Base-by-base conservation (phyloP, 2,797 vertebrate genomes). In the Silurus aristotelis region DNA sequence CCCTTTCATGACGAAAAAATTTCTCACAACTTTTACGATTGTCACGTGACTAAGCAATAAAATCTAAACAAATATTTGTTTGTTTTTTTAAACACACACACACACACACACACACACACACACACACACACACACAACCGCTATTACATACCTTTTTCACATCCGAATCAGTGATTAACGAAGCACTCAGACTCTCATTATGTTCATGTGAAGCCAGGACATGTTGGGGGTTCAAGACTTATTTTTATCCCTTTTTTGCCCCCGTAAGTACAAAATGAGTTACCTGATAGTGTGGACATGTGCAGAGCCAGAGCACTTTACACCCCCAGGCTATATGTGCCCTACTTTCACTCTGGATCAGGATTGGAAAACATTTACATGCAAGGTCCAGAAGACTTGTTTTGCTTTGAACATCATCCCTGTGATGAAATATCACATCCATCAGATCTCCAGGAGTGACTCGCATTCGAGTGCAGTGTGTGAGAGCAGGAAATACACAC, bases 281-380 rank as follows among this genome's bases (percentile, higher is more conserved):
- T 93, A 96, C 92, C 90, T 94, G 95, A 96, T 95, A 94, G 92
- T 90, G 88, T 48, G 63, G 92, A 91, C 93, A 93, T 94, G 92
- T 93, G 94, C 89, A 90, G 70, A 91, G 93, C 90, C 87, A 85
- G 80, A 90, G 89, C 84, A 90, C 93, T 91, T 90, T 93, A 89
- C 90, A 92, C 90, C 87, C 70, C 75, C 88, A 83, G 88, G 90
- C 90, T 94, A 91, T 94, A 93, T 94, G 93, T 93, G 91, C 90
- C 84, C 73, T 52, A 89, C 56, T 84, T 91, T 91, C 71, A 78
- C 68, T 76, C 67, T 84, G 87, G 86, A 56, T 75, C 72, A 88
- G 72, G 87, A 85, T 93, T 91, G 86, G 87, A 19, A 87, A 72
- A 87, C 70, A 87, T 86, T 75, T 38, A 72, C 20, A 60, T 38